Percentiles rank a stretch among this genome's conserved stretches.
phyloP scores from a whole-genome alignment of 2,888 invertebrate species.

The Dryobota labecula region DNA sequence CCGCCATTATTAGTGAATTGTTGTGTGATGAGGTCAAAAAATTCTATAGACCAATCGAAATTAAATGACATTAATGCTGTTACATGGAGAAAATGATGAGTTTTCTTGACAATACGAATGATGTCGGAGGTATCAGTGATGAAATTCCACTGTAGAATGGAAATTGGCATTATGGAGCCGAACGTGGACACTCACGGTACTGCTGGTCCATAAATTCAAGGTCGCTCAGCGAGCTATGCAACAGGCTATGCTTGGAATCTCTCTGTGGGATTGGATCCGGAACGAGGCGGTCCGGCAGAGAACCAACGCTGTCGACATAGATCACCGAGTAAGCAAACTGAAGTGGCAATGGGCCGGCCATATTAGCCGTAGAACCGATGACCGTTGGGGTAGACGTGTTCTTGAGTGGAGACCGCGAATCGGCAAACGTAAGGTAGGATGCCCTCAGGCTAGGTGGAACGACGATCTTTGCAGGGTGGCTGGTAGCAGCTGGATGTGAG shows the following conservation, averaged over 20 bases:
- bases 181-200: not conserved
- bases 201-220: no score
- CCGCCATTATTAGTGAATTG: constrained; percentile 19
- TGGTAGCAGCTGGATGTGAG: no score
- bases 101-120: not conserved
- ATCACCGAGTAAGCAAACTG: not conserved
- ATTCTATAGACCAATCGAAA: not conserved
- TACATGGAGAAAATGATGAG: not conserved
- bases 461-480: not conserved
- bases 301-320: not conserved
- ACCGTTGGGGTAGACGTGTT: not conserved
- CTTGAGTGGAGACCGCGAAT: not conserved
- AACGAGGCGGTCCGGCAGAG: not conserved
- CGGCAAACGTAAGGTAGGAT: not conserved
- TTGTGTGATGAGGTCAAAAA: constrained; percentile 28
- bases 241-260: not conserved
- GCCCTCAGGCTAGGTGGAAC: not conserved
- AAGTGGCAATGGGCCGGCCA: not conserved
- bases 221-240: not conserved
- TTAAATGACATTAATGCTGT: not conserved
- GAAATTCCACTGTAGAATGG: not conserved
- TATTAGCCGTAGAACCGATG: not conserved
- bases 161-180: not conserved
- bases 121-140: not conserved
- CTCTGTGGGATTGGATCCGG: not conserved